Evolutionary conservation across 2,888 invertebrate species (phyloP).

Genomic region (Watsonalla binaria): DNA sequence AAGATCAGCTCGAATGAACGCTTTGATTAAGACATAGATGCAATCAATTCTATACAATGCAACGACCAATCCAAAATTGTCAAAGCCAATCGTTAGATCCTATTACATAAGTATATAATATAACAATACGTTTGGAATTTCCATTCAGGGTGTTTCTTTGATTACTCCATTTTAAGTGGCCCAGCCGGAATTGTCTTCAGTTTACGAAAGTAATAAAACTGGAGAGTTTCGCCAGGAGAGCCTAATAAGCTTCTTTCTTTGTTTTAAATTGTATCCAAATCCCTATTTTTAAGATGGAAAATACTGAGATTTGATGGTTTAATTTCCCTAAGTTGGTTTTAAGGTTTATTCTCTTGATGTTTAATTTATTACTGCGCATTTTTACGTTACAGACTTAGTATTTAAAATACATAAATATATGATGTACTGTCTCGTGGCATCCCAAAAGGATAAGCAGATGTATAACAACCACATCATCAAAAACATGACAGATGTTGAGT

Average conservation of each 20-base stretch:
- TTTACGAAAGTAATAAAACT: conserved; percentile 36
- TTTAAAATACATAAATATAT: too few species aligned
- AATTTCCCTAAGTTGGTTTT: conserved; percentile 17
- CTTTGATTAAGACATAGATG: too few species aligned
- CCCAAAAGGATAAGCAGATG: too few species aligned
- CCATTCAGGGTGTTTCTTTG: conserved; percentile 16
- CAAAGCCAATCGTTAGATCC: neutral
- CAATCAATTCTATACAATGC: too few species aligned
- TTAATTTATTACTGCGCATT: neutral
- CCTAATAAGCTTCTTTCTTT: conserved; percentile 30
- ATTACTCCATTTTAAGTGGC: conserved; percentile 19
- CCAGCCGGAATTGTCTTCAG: conserved; percentile 19
- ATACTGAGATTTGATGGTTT: conserved; percentile 24
- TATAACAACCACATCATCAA: too few species aligned
- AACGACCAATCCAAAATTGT: too few species aligned
- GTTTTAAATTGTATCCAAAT: conserved; percentile 34
- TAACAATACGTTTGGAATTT: conserved; percentile 4
- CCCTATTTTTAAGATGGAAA: conserved; percentile 26
- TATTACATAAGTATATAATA: neutral
- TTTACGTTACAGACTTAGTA: neutral
- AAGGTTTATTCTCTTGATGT: neutral
- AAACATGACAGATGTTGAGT: too few species aligned
- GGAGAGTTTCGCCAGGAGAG: conserved; percentile 22
- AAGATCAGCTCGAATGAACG: too few species aligned
- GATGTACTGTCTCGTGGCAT: conserved; percentile 9